Evolutionary conservation across 1,140 invertebrate genomes (phyloP).

Genomic region (Heliconius hermathena): DNA sequence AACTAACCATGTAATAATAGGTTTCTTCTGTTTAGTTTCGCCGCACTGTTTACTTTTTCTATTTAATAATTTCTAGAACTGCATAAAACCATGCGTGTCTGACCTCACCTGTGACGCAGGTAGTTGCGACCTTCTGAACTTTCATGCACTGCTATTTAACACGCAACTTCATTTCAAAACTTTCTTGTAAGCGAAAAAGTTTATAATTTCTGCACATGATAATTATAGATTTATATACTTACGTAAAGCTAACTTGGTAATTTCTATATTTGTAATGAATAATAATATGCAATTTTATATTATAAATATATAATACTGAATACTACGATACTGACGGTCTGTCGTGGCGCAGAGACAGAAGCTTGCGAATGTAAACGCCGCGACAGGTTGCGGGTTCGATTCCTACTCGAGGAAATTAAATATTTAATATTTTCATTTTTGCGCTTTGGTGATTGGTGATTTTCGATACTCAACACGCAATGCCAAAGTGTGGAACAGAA

Average conservation of each 20-base stretch:
- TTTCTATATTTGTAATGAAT: not conserved
- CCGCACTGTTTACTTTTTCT: not conserved
- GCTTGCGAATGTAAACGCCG: no score
- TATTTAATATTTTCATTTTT: no score
- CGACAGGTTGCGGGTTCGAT: no score
- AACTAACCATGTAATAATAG: no score
- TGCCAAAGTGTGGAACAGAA: no score
- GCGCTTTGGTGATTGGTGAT: no score
- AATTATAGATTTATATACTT: not conserved
- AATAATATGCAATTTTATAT: no score
- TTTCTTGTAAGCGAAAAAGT: slow-evolving; percentile 1
- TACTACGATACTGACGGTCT: no score
- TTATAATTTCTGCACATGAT: not conserved
- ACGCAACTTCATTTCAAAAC: slow-evolving; percentile 33
- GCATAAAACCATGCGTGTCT: slow-evolving; percentile 21
- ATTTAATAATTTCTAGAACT: not conserved
- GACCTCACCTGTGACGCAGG: slow-evolving; percentile 38
- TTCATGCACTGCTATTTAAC: slow-evolving; percentile 27
- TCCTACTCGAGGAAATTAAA: no score
- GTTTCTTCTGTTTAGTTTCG: not conserved
- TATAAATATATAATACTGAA: no score
- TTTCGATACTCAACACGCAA: no score
- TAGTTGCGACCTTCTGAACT: slow-evolving; percentile 38
- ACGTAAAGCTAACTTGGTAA: not conserved
- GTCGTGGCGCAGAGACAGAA: no score